Conservation (phyloP, 1,140 invertebrate genomes). For the Lucilia sericata region DNA sequence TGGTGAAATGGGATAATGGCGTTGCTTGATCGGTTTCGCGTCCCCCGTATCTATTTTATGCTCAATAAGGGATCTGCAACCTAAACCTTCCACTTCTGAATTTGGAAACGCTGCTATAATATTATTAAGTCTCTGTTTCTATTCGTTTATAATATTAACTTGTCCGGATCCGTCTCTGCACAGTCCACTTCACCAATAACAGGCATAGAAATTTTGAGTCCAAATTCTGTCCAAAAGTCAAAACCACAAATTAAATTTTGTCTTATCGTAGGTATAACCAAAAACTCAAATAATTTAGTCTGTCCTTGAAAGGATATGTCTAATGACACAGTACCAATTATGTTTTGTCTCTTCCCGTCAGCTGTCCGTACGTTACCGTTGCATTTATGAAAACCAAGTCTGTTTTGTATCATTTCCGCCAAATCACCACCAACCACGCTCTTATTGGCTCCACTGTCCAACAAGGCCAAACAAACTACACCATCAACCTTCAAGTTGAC, state of each 20-base stretch:
- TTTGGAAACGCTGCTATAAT: not conserved
- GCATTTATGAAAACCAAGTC: too few relatives aligned
- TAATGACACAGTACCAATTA: too few relatives aligned
- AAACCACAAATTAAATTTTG: too few relatives aligned
- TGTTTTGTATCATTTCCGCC: too few relatives aligned
- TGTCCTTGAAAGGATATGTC: too few relatives aligned
- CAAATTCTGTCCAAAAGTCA: not conserved
- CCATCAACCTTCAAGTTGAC: not conserved
- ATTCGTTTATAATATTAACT: not conserved
- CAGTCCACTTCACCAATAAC: not conserved
- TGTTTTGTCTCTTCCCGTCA: too few relatives aligned
- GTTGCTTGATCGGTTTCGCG: not conserved
- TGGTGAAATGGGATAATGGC: not conserved
- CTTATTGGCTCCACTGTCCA: too few relatives aligned
- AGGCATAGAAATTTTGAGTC: not conserved
- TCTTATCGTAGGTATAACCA: too few relatives aligned
- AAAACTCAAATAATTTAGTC: too few relatives aligned
- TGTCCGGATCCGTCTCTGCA: not conserved
- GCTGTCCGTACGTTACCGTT: too few relatives aligned
- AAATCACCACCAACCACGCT: too few relatives aligned
- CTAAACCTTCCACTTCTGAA: not conserved
- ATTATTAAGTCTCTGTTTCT: constrained; percentile 29
- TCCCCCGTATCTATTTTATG: too few relatives aligned
- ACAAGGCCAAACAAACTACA: not conserved
- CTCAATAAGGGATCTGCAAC: not conserved